Evolutionary conservation across 2,113 vertebrate species (phyloP).

Genomic region (Oncorhynchus mykiss): DNA sequence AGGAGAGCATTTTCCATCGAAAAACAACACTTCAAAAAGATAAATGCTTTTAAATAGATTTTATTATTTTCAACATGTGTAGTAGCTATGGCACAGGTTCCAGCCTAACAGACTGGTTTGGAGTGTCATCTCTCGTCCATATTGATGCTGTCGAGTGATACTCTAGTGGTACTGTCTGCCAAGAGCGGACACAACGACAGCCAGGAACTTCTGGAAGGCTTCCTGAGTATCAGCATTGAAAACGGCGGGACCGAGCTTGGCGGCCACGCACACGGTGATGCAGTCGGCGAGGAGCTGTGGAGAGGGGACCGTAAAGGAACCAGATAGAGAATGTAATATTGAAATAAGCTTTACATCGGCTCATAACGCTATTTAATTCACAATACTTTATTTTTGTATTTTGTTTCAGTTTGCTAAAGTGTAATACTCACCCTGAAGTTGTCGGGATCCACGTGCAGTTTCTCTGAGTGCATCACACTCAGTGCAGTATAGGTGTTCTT

Average conservation of each 20-base stretch:
- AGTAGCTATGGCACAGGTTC: too few relatives aligned
- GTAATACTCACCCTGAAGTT: slow-evolving; percentile 81
- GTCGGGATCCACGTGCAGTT: slow-evolving; percentile 83
- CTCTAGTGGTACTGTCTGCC: slow-evolving; percentile 43
- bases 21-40: too few relatives aligned
- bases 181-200: slow-evolving; percentile 46
- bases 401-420: background rate
- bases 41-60: too few relatives aligned
- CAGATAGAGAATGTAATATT: background rate
- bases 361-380: too few relatives aligned
- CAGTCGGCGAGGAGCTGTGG: slow-evolving; percentile 74
- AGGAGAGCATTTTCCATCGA: too few relatives aligned
- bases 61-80: too few relatives aligned
- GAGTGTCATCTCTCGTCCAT: too few relatives aligned
- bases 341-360: too few relatives aligned
- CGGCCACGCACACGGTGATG: slow-evolving; percentile 63
- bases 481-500: slow-evolving; percentile 61
- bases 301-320: background rate
- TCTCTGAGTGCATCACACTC: slow-evolving; percentile 81
- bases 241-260: slow-evolving; percentile 38
- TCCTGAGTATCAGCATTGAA: slow-evolving; percentile 68
- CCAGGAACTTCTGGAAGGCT: slow-evolving; percentile 78
- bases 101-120: too few relatives aligned
- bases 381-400: background rate
- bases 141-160: background rate